These are phyloP conservation scores for Lucifuga dentata DNA, from an alignment of 2,113 vertebrate genomes.

Conservation along the genomic window DNA sequence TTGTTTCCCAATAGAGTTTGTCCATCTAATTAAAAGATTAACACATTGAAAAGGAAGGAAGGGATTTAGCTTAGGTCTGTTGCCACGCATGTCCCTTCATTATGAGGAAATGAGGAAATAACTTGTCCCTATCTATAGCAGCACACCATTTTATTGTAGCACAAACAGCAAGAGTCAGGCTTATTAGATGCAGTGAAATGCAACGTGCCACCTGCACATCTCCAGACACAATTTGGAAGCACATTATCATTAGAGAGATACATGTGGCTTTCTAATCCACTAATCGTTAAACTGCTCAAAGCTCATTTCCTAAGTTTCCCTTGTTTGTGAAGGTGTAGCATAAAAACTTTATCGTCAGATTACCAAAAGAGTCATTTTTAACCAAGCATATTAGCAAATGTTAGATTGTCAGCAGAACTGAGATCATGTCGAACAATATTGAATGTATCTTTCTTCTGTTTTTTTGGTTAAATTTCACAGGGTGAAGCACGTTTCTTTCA, in stretches of 20 bases:
- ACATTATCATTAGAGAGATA: conserved; percentile 1
- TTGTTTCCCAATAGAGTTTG: conserved; percentile 55
- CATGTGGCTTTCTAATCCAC: neutral
- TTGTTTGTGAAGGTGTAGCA: too few species aligned
- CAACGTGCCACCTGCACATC: neutral
- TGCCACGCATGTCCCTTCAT: conserved; percentile 63
- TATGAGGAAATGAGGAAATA: conserved; percentile 71
- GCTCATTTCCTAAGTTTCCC: too few species aligned
- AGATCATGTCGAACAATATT: too few species aligned
- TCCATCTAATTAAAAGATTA: conserved; percentile 77
- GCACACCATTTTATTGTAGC: conserved; percentile 45
- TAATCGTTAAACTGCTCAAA: neutral
- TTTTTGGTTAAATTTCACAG: too few species aligned
- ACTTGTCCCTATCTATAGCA: conserved; percentile 48
- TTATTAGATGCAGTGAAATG: neutral
- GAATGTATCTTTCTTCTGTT: too few species aligned
- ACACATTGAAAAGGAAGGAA: conserved; percentile 65
- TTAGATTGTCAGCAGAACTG: too few species aligned
- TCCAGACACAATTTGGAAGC: conserved; percentile 2
- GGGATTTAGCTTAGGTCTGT: conserved; percentile 65
- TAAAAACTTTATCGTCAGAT: too few species aligned
- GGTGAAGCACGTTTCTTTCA: too few species aligned
- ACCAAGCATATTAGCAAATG: too few species aligned
- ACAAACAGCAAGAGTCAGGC: conserved; percentile 36
- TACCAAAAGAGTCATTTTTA: too few species aligned